phyloP scores from a whole-genome alignment of 1,140 invertebrate genomes.

The Eueides isabella region DNA sequence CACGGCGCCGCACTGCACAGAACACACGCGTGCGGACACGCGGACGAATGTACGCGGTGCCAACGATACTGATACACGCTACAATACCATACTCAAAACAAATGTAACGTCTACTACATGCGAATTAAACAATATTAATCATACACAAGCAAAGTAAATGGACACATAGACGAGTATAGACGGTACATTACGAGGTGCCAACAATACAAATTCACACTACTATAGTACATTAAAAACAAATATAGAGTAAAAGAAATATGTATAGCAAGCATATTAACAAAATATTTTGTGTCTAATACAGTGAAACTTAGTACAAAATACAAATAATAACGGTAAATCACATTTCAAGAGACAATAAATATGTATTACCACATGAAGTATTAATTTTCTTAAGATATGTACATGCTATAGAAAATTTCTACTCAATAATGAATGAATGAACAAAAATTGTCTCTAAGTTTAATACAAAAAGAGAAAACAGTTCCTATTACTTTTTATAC shows the following conservation, averaged over 20 bases:
- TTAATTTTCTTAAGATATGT: not conserved
- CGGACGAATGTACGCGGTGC: constrained; percentile 72
- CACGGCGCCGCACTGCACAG: constrained; percentile 68
- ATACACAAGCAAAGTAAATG: not conserved
- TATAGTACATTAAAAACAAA: too few relatives aligned
- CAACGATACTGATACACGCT: constrained; percentile 63
- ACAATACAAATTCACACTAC: too few relatives aligned
- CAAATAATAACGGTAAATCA: not conserved
- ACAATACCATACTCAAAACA: constrained; percentile 30
- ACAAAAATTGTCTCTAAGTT: not conserved
- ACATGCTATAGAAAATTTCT: too few relatives aligned
- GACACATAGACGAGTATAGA: too few relatives aligned
- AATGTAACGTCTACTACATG: not conserved
- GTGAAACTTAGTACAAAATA: too few relatives aligned
- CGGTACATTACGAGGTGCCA: too few relatives aligned
- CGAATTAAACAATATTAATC: not conserved
- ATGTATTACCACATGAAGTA: not conserved
- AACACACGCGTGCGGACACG: constrained; percentile 69
- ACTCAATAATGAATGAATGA: too few relatives aligned
- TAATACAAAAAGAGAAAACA: not conserved
- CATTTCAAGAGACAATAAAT: not conserved
- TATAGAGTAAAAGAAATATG: too few relatives aligned
- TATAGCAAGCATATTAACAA: too few relatives aligned
- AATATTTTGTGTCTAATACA: too few relatives aligned
- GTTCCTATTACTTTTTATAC: not conserved